Evolutionary conservation across 2,888 invertebrate species (phyloP), one percentile per base, ranked within the genome.

Genomic region (Limnephilus lunatus): DNA sequence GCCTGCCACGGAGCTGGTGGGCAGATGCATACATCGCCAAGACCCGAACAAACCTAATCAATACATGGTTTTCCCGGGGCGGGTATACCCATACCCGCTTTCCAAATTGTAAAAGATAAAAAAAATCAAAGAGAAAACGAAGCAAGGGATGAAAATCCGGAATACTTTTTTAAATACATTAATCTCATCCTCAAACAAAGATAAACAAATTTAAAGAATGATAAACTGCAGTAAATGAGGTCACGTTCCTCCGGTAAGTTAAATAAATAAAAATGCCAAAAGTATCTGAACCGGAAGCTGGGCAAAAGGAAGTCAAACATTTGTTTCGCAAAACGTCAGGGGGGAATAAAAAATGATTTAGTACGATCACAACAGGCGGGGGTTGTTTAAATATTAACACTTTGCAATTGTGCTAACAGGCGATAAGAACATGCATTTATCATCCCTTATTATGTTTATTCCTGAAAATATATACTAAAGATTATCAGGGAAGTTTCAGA

Each of bases 291-390:
- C n/a, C 30, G 86, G 86, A 86, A 86, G 86, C 39, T n/a, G 48
- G 3, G 44, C 44, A 86, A 44, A 44, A n/a, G 48, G 86, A 86
- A 48, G 86, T n/a, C 7, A 44, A 86, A 86, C 86, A 86, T 86
- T 86, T 86, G 86, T 44, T 86, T 44, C 48, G 35, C 86, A 12
- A 86, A 86, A 86, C 30, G 30, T 44, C n/a, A 39, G 44, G 86
- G 86, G 86, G n/a, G 48, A 86, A 86, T 86, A 30, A n/a, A 12
- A 44, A 48, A 86, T 86, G n/a, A 86, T 86, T 86, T 86, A 86
- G 86, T 44, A 86, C 44, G 30, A 35, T n/a, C 39, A 86, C 86
- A 86, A 44, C n/a, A 44, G n/a, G 30, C 86, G 15, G 44, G 85
- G 44, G 25, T 30, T 35, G 86, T 35, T 44, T 44, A 44, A 39